A percentile compares a stretch with the other conserved stretches of the same genome.
These are phyloP conservation scores for Tokudaia muenninki DNA, from an alignment of 2,797 vertebrate species.

Conservation along the genomic window DNA sequence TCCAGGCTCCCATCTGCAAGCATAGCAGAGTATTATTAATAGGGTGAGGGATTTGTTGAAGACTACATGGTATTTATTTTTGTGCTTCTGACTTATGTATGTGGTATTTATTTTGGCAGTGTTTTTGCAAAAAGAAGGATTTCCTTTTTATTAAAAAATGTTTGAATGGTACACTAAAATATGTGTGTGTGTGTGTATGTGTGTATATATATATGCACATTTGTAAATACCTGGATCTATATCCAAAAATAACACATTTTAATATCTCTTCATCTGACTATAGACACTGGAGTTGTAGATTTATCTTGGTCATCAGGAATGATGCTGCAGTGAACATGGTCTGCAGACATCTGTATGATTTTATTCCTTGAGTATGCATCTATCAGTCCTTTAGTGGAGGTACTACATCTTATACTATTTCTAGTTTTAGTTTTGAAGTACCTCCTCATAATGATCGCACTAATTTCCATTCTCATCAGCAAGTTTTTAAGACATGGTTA, in stretches of 20 bases:
- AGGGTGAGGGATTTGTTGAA: not conserved
- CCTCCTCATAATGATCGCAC: fast-evolving
- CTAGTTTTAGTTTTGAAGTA: not conserved
- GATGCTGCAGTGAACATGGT: not conserved
- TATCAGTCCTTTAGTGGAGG: not conserved
- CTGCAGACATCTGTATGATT: not conserved
- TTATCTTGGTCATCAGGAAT: not conserved
- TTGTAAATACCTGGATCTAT: not conserved
- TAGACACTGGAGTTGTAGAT: not conserved
- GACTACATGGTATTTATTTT: not conserved
- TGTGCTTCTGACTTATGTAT: not conserved
- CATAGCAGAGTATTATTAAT: not conserved
- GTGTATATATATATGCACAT: too few species aligned
- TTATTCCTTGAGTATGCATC: not conserved
- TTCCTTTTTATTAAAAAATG: not conserved
- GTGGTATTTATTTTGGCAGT: not conserved
- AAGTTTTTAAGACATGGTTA: not conserved
- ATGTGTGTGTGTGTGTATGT: not conserved
- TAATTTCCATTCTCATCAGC: not conserved
- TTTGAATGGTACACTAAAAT: not conserved
- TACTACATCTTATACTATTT: not conserved
- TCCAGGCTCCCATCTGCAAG: not conserved
- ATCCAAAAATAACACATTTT: not conserved
- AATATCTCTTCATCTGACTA: not conserved
- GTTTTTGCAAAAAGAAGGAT: not conserved